Percentiles rank a stretch among this genome's conserved stretches.
phyloP scores from a whole-genome alignment of 2,113 vertebrate genomes.

The Piprites chloris region DNA sequence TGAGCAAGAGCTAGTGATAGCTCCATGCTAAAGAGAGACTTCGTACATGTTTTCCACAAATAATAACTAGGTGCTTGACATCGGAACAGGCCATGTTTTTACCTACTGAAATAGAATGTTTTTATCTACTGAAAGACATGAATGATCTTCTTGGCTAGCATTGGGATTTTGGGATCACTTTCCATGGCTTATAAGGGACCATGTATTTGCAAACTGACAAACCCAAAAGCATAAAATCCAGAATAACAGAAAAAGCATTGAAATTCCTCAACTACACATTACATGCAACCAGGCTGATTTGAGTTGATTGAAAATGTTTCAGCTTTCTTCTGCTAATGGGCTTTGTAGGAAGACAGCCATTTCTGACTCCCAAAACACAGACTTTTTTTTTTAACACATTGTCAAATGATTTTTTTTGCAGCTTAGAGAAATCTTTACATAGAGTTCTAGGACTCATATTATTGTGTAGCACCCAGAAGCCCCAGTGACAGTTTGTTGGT shows the following conservation, averaged over 20 bases:
- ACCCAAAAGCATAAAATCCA: not conserved
- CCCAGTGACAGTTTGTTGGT: not conserved
- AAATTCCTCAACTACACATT: constrained; percentile 11
- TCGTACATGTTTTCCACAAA: not conserved
- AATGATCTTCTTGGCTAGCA: not conserved
- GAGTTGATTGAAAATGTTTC: not conserved
- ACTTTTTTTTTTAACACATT: not conserved
- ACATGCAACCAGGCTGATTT: not conserved
- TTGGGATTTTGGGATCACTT: not conserved
- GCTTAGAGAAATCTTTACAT: not conserved
- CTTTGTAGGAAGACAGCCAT: constrained; percentile 15
- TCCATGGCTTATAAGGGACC: not conserved
- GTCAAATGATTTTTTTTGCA: not conserved
- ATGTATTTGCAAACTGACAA: not conserved
- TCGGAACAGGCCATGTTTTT: not conserved
- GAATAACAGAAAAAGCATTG: constrained; percentile 23
- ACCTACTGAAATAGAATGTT: too few relatives aligned
- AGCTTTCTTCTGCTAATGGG: not conserved
- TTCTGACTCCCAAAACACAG: not conserved
- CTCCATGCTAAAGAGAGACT: not conserved
- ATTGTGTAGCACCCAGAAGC: not conserved
- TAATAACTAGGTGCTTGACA: not conserved
- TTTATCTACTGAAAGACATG: not conserved
- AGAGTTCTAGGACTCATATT: not conserved
- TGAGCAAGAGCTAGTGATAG: not conserved